Evolutionary conservation across 1,140 invertebrate species (phyloP).

Genomic region (Apolygus lucorum): DNA sequence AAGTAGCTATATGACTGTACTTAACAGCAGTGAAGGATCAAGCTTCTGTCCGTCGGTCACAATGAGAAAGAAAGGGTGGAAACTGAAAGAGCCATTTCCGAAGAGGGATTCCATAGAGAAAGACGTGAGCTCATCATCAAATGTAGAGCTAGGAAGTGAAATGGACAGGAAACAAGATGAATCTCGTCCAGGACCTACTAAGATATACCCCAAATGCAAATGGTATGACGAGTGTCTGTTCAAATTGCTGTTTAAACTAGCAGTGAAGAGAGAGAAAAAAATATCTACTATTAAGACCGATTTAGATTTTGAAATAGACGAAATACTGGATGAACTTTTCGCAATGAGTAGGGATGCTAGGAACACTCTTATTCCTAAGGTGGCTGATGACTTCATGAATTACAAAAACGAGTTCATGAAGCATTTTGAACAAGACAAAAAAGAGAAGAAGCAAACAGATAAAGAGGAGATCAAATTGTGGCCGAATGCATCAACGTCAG

Average conservation of each 20-base stretch:
- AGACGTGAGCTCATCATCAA: neutral
- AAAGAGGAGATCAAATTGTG: neutral
- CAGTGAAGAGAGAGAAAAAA: neutral
- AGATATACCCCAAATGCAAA: neutral
- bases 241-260: neutral
- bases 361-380: neutral
- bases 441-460: neutral
- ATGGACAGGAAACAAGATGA: neutral
- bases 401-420: neutral
- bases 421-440: neutral
- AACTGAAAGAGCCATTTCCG: constrained; percentile 2
- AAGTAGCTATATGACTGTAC: neutral
- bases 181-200: neutral
- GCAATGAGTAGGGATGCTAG: neutral
- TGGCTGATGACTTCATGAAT: neutral
- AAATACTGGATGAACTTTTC: neutral
- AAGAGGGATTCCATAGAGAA: constrained; percentile 2
- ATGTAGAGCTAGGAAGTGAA: neutral
- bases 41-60: neutral
- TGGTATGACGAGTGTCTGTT: neutral
- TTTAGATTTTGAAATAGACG: neutral
- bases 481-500: neutral
- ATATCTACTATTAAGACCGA: neutral
- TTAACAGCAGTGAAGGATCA: neutral
- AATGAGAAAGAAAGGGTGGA: neutral